Conservation (phyloP, 2,113 vertebrate species). For the Rhineura floridana region DNA sequence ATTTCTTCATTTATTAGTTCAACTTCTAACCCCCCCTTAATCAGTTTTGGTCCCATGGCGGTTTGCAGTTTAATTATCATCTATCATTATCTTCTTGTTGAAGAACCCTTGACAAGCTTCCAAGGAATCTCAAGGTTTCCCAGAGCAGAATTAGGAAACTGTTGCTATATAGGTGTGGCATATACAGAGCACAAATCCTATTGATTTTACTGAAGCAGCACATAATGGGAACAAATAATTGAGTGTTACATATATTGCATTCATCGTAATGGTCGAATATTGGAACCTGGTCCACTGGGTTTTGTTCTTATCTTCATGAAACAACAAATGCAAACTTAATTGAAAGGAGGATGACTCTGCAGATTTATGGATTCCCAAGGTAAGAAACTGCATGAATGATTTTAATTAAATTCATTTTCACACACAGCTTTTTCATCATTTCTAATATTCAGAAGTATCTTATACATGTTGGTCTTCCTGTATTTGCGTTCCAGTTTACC, state of each 20-base stretch:
- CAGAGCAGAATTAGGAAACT: background rate
- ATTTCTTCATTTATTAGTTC: background rate
- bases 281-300: slow-evolving; percentile 27
- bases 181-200: background rate
- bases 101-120: background rate
- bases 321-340: slow-evolving; percentile 59
- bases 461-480: slow-evolving; percentile 43
- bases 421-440: slow-evolving; percentile 50
- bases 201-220: slow-evolving; percentile 3
- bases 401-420: slow-evolving; percentile 68
- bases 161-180: background rate
- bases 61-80: background rate
- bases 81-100: background rate
- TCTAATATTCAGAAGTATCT: slow-evolving; percentile 47
- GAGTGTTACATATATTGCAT: fast-evolving
- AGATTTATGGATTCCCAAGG: slow-evolving; percentile 57
- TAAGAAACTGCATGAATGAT: slow-evolving; percentile 57
- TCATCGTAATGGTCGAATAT: background rate
- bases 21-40: too few species aligned
- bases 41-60: too few species aligned
- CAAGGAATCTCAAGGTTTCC: background rate
- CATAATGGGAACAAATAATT: background rate
- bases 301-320: slow-evolving; percentile 51
- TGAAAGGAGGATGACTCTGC: slow-evolving; percentile 61
- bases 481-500: slow-evolving; percentile 38